phyloP scores from a whole-genome alignment of 2,888 invertebrate genomes.

The Meloe dianella region DNA sequence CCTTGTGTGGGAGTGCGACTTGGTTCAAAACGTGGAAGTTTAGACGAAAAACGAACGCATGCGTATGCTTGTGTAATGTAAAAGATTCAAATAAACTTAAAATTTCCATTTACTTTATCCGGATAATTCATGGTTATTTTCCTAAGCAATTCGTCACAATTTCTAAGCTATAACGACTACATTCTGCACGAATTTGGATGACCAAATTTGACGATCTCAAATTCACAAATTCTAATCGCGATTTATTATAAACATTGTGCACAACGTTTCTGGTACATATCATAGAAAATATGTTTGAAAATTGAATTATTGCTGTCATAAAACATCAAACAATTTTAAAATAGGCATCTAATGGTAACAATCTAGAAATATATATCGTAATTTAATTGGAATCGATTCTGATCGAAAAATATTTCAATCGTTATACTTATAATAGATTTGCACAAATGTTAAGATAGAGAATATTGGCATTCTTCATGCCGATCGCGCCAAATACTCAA shows the following conservation, averaged over 20 bases:
- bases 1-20: slow-evolving; percentile 30
- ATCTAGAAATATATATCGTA: background rate
- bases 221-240: background rate
- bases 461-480: too few species aligned
- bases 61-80: slow-evolving; percentile 20
- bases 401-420: background rate
- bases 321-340: slow-evolving; percentile 16
- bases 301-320: slow-evolving; percentile 13
- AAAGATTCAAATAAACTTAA: background rate
- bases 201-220: background rate
- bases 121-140: too few species aligned
- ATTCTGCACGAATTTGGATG: too few species aligned
- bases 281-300: background rate
- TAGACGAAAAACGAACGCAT: slow-evolving; percentile 31
- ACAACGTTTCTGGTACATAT: background rate
- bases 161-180: too few species aligned
- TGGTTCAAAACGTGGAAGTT: slow-evolving; percentile 32
- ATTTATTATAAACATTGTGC: slow-evolving; percentile 4
- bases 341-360: background rate
- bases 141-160: too few species aligned
- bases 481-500: too few species aligned
- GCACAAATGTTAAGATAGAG: too few species aligned
- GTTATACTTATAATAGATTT: background rate
- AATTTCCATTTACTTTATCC: background rate
- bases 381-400: background rate